Percentiles rank a stretch among this genome's conserved stretches.
Evolutionary conservation across 2,888 invertebrate genomes (phyloP).

Genomic region (Chymomyza caudatula): DNA sequence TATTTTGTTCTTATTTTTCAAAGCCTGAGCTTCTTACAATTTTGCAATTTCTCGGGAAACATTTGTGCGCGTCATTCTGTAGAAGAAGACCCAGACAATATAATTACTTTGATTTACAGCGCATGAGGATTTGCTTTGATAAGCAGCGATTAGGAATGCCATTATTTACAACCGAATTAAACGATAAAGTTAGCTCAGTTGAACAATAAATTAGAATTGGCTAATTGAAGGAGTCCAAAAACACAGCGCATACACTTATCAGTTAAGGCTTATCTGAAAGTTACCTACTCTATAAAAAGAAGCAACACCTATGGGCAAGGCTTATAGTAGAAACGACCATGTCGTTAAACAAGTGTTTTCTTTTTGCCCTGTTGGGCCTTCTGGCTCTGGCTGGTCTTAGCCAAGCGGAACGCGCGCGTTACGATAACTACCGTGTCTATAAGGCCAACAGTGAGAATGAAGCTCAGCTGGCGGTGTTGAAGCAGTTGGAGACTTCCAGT

Average conservation of each 20-base stretch:
- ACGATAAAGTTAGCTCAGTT: not conserved
- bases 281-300: not conserved
- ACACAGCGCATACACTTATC: not conserved
- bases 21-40: not conserved
- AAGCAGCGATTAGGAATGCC: not conserved
- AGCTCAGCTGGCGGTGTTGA: constrained; percentile 79
- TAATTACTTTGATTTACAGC: not conserved
- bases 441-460: constrained; percentile 79
- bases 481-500: constrained; percentile 76
- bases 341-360: constrained; percentile 78
- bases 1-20: not conserved
- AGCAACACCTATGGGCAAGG: not conserved
- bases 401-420: constrained; percentile 72
- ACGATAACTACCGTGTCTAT: constrained; percentile 82
- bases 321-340: constrained; percentile 43
- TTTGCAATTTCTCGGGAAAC: not conserved
- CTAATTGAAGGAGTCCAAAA: not conserved
- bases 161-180: not conserved
- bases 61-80: not conserved
- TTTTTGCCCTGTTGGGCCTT: constrained; percentile 54
- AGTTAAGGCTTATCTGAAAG: not conserved
- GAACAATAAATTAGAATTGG: not conserved
- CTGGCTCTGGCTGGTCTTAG: constrained; percentile 36
- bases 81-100: not conserved
- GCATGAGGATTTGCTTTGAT: not conserved